A percentile compares a stretch with the other conserved stretches of the same genome.
Conservation (phyloP, 2,113 vertebrate genomes). For the Monopterus albus region DNA sequence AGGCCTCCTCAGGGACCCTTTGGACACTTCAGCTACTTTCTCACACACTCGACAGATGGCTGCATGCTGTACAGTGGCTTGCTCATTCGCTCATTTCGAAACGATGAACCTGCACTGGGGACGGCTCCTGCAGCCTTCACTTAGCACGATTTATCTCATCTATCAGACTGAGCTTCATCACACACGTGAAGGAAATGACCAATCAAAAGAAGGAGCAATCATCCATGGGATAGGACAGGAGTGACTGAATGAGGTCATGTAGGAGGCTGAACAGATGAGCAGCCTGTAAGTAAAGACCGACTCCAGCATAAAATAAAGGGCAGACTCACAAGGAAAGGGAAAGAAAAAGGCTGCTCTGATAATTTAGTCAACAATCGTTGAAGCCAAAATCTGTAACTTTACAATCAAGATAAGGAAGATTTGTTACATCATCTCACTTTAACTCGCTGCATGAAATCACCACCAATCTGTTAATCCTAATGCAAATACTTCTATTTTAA, state of each 20-base stretch:
- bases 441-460: conserved; percentile 5
- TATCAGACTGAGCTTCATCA: conserved; percentile 22
- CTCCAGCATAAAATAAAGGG: conserved; percentile 12
- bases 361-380: conserved; percentile 3
- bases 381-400: neutral
- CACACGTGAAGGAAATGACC: conserved; percentile 36
- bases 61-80: conserved; percentile 35
- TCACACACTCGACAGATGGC: conserved; percentile 68
- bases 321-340: neutral
- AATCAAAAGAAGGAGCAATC: conserved; percentile 39
- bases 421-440: neutral
- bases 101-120: conserved; percentile 47
- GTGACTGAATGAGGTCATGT: conserved; percentile 46
- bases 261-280: conserved; percentile 19
- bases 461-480: neutral
- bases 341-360: conserved; percentile 3
- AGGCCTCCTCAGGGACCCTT: conserved; percentile 58
- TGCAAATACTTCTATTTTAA: conserved; percentile 33
- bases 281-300: conserved; percentile 20
- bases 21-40: conserved; percentile 62
- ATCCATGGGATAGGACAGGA: conserved; percentile 27
- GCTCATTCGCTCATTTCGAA: conserved; percentile 56
- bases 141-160: conserved; percentile 54
- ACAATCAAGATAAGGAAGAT: neutral
- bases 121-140: conserved; percentile 31